phyloP scores from a whole-genome alignment of 2,797 vertebrate genomes.

The Channallabes apus region DNA sequence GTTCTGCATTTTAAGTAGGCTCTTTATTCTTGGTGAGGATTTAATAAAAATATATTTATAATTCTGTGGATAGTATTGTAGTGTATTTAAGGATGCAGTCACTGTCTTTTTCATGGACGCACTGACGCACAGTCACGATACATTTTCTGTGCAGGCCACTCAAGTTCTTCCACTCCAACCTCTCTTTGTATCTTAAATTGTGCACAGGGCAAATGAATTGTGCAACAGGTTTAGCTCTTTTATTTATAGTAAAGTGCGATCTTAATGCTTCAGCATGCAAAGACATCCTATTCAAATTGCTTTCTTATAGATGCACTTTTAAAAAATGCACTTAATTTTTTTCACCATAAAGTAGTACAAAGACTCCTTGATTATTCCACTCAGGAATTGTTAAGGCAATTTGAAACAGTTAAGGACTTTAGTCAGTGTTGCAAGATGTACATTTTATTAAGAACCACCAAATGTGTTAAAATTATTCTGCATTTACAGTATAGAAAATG shows the following conservation, averaged over 20 bases:
- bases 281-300: too few species aligned
- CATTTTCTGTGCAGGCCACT: too few species aligned
- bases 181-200: too few species aligned
- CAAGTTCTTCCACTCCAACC: too few species aligned
- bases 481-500: too few species aligned
- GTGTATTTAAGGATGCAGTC: too few species aligned
- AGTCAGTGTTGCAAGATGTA: neutral
- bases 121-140: neutral
- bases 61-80: neutral
- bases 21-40: neutral
- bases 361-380: neutral
- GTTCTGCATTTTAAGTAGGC: neutral
- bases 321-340: neutral
- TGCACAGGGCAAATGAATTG: too few species aligned
- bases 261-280: too few species aligned
- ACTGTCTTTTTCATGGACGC: neutral
- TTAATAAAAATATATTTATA: neutral
- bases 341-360: neutral
- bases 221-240: too few species aligned
- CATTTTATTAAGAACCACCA: constrained; percentile 8
- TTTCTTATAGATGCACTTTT: neutral
- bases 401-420: neutral
- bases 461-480: neutral
- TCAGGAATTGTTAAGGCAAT: neutral
- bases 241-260: too few species aligned